These are phyloP conservation scores for Elephas maximus DNA, from an alignment of 2,113 vertebrate species.

Conservation along the genomic window DNA sequence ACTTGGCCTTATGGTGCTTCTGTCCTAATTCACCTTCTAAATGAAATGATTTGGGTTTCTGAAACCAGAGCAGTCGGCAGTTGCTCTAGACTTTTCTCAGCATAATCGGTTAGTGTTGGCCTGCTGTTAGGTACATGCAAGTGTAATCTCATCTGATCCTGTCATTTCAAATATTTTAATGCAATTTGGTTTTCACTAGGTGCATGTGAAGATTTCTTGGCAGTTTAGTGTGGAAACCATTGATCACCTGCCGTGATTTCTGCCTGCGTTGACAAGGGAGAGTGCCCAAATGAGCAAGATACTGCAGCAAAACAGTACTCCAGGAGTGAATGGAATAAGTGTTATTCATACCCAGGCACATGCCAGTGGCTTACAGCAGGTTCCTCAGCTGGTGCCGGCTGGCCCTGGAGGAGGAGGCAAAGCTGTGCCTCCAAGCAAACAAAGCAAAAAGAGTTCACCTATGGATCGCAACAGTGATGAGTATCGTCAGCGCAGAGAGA, in stretches of 20 bases:
- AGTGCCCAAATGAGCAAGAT: conserved; percentile 96
- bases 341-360: conserved; percentile 92
- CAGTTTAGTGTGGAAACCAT: conserved; percentile 68
- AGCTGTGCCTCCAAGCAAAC: conserved; percentile 92
- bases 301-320: conserved; percentile 88
- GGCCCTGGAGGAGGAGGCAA: conserved; percentile 93
- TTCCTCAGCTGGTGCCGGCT: conserved; percentile 93
- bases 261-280: conserved; percentile 81
- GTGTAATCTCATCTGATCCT: conserved; percentile 56
- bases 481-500: conserved; percentile 95
- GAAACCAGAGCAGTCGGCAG: conserved; percentile 72
- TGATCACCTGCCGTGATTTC: conserved; percentile 59
- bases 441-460: conserved; percentile 91
- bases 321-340: conserved; percentile 92
- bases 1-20: background rate
- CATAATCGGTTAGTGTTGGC: conserved; percentile 58
- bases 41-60: conserved; percentile 58
- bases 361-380: conserved; percentile 92
- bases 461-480: conserved; percentile 97
- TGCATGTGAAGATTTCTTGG: conserved; percentile 85
- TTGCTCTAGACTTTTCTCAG: conserved; percentile 62
- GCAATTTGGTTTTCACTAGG: conserved; percentile 80
- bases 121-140: background rate
- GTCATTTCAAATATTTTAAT: conserved; percentile 74
- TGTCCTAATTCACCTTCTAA: conserved; percentile 4